Conservation (phyloP, 2,797 vertebrate species). For the Acrocephalus scirpaceus region DNA sequence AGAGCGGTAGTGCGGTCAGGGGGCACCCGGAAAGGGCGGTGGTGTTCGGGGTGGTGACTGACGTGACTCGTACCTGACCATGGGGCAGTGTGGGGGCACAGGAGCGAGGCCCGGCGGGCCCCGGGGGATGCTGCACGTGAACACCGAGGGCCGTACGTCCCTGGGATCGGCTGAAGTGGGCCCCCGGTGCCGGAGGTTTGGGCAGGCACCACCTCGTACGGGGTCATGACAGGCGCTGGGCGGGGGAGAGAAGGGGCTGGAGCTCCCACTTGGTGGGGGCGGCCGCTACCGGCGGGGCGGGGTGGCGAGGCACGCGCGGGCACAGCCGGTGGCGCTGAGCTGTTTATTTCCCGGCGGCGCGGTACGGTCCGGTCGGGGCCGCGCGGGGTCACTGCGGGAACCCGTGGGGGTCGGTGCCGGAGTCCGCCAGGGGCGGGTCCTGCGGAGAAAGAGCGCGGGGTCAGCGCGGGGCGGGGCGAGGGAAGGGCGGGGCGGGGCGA, state of each 20-base stretch:
- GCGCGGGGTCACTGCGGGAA: background rate
- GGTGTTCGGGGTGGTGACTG: rapidly evolving
- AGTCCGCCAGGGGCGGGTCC: background rate
- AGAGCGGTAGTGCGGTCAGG: rapidly evolving
- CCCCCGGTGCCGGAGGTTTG: background rate
- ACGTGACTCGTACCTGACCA: background rate
- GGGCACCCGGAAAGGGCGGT: rapidly evolving
- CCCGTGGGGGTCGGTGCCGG: background rate
- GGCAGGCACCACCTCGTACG: background rate
- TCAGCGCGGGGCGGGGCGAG: background rate
- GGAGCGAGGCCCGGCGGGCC: background rate
- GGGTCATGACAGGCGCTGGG: background rate
- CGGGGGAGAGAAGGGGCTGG: background rate
- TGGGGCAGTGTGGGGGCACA: rapidly evolving
- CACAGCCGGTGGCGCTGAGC: background rate
- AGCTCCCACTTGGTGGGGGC: background rate
- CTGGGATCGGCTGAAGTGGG: background rate
- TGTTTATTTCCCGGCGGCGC: background rate
- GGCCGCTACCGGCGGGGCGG: background rate
- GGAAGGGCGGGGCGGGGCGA: background rate
- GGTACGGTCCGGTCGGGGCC: background rate
- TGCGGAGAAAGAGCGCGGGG: background rate
- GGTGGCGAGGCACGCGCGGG: background rate
- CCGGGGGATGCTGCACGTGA: background rate
- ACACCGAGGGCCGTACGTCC: background rate